Conservation (phyloP, 1,140 invertebrate genomes). For the Eueides isabella region DNA sequence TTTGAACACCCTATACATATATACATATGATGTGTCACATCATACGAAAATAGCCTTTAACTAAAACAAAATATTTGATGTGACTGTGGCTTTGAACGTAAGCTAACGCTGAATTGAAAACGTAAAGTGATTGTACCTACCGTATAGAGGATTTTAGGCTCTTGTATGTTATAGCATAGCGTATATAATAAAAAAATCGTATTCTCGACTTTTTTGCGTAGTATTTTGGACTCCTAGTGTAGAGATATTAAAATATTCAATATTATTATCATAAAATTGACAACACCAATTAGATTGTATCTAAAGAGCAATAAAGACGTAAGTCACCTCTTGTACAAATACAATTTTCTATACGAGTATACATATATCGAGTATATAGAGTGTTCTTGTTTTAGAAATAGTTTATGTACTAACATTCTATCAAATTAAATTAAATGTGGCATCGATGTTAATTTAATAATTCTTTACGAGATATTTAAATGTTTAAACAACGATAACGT, state of each 20-base stretch:
- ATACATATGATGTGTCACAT: not conserved
- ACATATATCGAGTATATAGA: not conserved
- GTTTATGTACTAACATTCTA: not conserved
- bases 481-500: too few species aligned
- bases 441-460: not conserved
- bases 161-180: not conserved
- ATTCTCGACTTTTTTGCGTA: not conserved
- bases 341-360: not conserved
- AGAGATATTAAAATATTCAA: not conserved
- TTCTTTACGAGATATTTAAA: not conserved
- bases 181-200: not conserved
- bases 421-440: not conserved
- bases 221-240: not conserved
- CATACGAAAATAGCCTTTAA: not conserved
- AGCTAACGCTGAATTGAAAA: not conserved
- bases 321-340: slow-evolving; percentile 4
- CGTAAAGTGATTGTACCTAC: slow-evolving; percentile 5
- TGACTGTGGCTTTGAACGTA: slow-evolving; percentile 3
- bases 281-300: not conserved
- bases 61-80: not conserved
- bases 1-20: not conserved
- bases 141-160: slow-evolving; percentile 1
- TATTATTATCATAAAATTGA: not conserved
- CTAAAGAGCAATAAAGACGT: not conserved
- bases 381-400: not conserved